A percentile compares a stretch with the other conserved stretches of the same genome.
Evolutionary conservation across 1,140 invertebrate genomes (phyloP).

Genomic region (Lineus longissimus): DNA sequence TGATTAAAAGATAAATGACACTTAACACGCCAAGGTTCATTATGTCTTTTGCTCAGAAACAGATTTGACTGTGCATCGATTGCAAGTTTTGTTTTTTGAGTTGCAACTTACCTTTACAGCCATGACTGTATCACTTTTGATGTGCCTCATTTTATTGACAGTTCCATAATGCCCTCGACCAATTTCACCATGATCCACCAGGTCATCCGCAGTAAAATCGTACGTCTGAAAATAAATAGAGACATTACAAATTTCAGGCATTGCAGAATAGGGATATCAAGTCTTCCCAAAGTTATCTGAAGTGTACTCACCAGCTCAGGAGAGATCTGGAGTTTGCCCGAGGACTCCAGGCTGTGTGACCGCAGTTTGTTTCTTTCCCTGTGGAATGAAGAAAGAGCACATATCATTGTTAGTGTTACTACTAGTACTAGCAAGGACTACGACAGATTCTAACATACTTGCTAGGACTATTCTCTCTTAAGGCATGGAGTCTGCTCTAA

Average conservation of each 20-base stretch:
- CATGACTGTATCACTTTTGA: conserved; percentile 80
- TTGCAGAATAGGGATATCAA: neutral
- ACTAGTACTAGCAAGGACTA: conserved; percentile 9
- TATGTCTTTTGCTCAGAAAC: too few species aligned
- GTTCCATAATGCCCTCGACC: conserved; percentile 94
- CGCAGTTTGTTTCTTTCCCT: conserved; percentile 34
- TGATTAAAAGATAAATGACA: neutral
- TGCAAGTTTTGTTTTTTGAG: too few species aligned
- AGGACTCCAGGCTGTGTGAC: conserved; percentile 31
- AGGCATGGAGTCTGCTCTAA: too few species aligned
- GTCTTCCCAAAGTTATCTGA: neutral
- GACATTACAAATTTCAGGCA: neutral
- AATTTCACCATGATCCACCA: conserved; percentile 84
- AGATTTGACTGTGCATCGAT: too few species aligned
- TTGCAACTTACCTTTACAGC: conserved; percentile 82
- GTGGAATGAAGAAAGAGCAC: conserved; percentile 9
- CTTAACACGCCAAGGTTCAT: too few species aligned
- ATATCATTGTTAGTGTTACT: too few species aligned
- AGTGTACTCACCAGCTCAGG: conserved; percentile 19
- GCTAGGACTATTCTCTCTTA: too few species aligned
- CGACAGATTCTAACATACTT: neutral
- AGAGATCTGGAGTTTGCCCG: conserved; percentile 42
- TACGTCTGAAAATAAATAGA: conserved; percentile 36
- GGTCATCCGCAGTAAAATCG: conserved; percentile 68
- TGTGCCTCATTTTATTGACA: conserved; percentile 94